phyloP scores from a whole-genome alignment of 2,113 vertebrate species.

The Meriones unguiculatus region DNA sequence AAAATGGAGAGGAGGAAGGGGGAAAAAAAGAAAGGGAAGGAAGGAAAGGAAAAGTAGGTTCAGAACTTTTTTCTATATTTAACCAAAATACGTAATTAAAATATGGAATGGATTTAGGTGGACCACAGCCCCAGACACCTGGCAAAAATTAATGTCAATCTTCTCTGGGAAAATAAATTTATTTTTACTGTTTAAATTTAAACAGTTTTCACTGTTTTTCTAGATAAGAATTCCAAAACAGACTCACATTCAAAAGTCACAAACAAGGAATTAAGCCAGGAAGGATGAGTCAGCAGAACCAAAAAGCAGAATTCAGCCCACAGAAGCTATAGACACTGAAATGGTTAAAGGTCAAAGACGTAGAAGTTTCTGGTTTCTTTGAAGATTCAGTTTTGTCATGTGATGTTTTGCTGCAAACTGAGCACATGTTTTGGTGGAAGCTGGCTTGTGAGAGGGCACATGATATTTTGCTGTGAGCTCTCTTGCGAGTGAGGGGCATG shows the following conservation, averaged over 20 bases:
- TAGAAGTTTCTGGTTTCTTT: not conserved
- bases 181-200: too few species aligned
- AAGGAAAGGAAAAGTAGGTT: not conserved
- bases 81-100: not conserved
- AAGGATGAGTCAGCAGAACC: conserved; percentile 8
- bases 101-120: not conserved
- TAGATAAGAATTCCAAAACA: not conserved
- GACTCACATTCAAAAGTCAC: conserved; percentile 4
- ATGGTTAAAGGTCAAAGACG: not conserved
- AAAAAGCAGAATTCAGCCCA: not conserved
- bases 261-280: not conserved
- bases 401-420: too few species aligned
- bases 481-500: too few species aligned
- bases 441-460: too few species aligned
- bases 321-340: not conserved
- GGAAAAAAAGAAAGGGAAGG: not conserved
- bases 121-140: not conserved
- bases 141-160: not conserved
- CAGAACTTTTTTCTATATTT: not conserved
- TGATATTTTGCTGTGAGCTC: too few species aligned
- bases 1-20: not conserved
- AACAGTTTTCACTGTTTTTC: conserved; percentile 23
- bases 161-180: conserved; percentile 22
- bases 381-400: too few species aligned
- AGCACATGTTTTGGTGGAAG: too few species aligned